Conservation (phyloP, 2,888 invertebrate species). For the Latrodectus hesperus region DNA sequence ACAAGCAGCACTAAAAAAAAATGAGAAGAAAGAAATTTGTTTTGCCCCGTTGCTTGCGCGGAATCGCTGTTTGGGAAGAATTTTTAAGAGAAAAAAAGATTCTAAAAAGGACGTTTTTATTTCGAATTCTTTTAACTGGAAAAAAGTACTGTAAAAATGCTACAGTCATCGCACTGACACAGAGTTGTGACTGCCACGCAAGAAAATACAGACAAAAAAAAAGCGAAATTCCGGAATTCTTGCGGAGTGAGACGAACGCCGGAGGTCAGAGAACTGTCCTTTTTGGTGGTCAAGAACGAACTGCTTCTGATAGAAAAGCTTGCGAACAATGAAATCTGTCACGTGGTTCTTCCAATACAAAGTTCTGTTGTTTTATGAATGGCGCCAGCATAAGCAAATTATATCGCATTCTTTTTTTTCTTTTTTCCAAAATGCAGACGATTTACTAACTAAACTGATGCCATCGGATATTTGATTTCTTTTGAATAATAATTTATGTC, state of each 20-base stretch:
- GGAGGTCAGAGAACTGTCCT: constrained; percentile 47
- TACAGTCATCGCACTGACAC: background rate
- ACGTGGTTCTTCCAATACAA: background rate
- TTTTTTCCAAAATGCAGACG: too few relatives aligned
- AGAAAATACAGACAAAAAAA: background rate
- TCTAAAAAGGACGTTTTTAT: background rate
- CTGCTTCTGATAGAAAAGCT: background rate
- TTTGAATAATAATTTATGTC: too few relatives aligned
- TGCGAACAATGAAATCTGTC: background rate
- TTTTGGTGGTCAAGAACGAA: constrained; percentile 36
- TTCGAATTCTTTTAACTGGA: constrained; percentile 4
- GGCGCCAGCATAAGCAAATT: too few relatives aligned
- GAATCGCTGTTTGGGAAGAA: background rate
- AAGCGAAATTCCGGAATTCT: constrained; percentile 25
- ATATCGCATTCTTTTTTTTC: too few relatives aligned
- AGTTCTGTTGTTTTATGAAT: background rate
- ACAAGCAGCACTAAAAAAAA: background rate
- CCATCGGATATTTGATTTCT: too few relatives aligned
- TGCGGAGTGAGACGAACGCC: constrained; percentile 27
- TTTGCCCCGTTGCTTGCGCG: background rate
- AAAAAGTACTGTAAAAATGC: background rate
- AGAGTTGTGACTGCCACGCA: constrained; percentile 16
- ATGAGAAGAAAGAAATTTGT: background rate
- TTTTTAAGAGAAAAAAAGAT: background rate
- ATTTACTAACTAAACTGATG: too few relatives aligned